Evolutionary conservation across 2,888 invertebrate genomes (phyloP).

Genomic region (Eristalinus aeneus): DNA sequence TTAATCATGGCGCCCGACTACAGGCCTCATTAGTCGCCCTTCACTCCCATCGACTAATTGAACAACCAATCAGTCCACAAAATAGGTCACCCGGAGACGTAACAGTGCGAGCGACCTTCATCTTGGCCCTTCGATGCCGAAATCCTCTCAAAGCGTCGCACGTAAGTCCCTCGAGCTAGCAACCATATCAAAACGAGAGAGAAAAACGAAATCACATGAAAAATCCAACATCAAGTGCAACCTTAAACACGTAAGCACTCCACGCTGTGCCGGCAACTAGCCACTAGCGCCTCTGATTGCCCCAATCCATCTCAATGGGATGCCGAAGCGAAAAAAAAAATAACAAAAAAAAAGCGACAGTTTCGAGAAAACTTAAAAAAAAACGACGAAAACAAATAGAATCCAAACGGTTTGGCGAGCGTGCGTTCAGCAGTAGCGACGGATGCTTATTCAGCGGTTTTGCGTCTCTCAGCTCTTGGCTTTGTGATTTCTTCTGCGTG

Average conservation of each 20-base stretch:
- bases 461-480: not conserved
- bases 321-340: not conserved
- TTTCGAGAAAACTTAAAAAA: not conserved
- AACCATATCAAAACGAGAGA: slow-evolving; percentile 12
- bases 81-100: slow-evolving; percentile 17
- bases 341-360: not conserved
- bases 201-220: not conserved
- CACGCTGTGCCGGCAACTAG: not conserved
- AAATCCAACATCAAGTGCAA: slow-evolving; percentile 15
- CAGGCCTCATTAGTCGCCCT: not conserved
- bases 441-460: slow-evolving; percentile 18
- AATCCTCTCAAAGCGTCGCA: slow-evolving; percentile 9
- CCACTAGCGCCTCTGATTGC: slow-evolving; percentile 23
- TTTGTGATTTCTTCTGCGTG: not conserved
- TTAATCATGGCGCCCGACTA: not conserved
- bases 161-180: slow-evolving; percentile 15
- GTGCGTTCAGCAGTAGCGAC: slow-evolving; percentile 40
- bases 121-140: slow-evolving; percentile 31
- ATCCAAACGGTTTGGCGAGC: slow-evolving; percentile 17
- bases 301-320: not conserved
- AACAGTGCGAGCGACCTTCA: slow-evolving; percentile 28
- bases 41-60: not conserved
- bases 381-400: not conserved
- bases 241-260: slow-evolving; percentile 11
- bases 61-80: not conserved